phyloP scores from a whole-genome alignment of 2,888 invertebrate genomes.

The Corbicula japonica region DNA sequence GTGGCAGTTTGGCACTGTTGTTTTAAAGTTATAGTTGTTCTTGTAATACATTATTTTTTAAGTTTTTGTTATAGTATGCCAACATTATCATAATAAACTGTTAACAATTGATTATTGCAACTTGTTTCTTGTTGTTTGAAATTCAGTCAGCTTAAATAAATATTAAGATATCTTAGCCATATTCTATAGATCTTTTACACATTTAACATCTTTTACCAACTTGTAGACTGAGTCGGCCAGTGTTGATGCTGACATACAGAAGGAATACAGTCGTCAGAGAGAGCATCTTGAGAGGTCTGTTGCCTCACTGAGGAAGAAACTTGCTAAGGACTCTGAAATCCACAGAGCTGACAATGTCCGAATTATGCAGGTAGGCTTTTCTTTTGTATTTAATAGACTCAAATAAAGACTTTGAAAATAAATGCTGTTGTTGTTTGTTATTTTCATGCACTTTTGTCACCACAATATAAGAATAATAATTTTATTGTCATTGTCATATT shows the following conservation, averaged over 20 bases:
- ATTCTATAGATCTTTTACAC: neutral
- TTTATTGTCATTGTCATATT: too few relatives aligned
- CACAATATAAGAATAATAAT: too few relatives aligned
- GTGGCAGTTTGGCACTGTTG: too few relatives aligned
- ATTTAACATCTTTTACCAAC: neutral
- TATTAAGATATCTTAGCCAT: neutral
- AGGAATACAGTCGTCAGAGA: conserved; percentile 90
- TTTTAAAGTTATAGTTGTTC: too few relatives aligned
- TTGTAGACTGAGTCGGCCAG: conserved; percentile 85
- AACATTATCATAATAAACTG: too few relatives aligned
- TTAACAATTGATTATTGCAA: too few relatives aligned
- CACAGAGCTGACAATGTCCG: conserved; percentile 89
- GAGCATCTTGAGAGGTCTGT: conserved; percentile 92
- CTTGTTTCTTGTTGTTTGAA: neutral
- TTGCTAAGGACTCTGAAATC: conserved; percentile 87
- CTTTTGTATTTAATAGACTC: too few relatives aligned
- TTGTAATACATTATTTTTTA: too few relatives aligned
- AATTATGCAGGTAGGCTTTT: conserved; percentile 89
- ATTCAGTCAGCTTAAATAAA: neutral
- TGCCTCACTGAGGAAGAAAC: conserved; percentile 88
- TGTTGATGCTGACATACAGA: conserved; percentile 87
- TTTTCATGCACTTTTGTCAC: too few relatives aligned
- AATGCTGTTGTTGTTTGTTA: too few relatives aligned
- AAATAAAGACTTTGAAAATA: too few relatives aligned
- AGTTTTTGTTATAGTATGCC: too few relatives aligned